Base-by-base conservation (phyloP, 2,888 invertebrate species). In the Eretmocerus hayati region DNA sequence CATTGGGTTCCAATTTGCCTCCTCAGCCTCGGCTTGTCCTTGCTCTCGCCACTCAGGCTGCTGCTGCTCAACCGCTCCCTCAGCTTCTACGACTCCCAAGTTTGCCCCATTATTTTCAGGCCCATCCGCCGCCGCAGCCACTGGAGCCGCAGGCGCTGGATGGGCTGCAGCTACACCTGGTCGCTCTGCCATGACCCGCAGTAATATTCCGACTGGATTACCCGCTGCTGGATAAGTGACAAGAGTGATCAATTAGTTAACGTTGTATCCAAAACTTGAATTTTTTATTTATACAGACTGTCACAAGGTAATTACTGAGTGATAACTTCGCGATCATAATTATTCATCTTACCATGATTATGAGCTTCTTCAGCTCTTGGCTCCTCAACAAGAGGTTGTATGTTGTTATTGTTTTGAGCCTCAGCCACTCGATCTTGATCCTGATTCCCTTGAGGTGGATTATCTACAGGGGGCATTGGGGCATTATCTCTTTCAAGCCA, bases 1-100 rank as follows among this genome's bases (percentile, higher is more conserved):
- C 81, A 96, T 92, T 0, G 94, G 95, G 72, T 96, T 96, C 94
- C 96, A 96, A 64, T 94, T 94, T 52, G 83, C 88, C 62, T 87
- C 88, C 64, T 87, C 86, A 4, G 83, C 82, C 46, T 69, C 64
- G 26, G 77, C 81, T 57, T 81, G 67, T 59, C 81, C 77, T 19
- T 48, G 52, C 4, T 50, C 54, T 4, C 54, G 48, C 52, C 54
- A 54, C 13, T 52, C 54, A 48, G 64, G 66, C 57, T 45, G 57
- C 31, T 48, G 45, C 16, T 45, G 68, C 60, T 54, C 68, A 20
- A 33, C 8, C 6, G 55, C 59, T 2, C 54, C 53, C 21, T 45
- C 58, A 1, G 72, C 73, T 46, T 53, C 59, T 36, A 65, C 63
- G 48, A 65, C 46, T 4, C 19, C 37, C 8, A 6, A 20, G 32